A percentile compares a stretch with the other conserved stretches of the same genome.
These are phyloP conservation scores for Microplitis deprimator DNA, from an alignment of 2,888 invertebrate genomes.

Conservation along the genomic window DNA sequence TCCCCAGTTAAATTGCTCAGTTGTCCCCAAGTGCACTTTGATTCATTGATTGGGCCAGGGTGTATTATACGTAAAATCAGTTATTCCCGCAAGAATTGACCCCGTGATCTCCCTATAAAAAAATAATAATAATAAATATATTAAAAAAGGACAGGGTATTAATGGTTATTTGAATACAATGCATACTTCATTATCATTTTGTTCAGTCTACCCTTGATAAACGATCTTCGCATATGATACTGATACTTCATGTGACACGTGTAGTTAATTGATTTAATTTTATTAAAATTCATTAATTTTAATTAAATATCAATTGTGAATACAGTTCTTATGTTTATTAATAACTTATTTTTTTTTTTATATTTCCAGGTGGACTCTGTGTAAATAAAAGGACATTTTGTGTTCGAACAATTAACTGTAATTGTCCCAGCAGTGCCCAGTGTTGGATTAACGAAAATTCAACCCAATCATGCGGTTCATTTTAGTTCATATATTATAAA, in stretches of 20 bases:
- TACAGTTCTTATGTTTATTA: background rate
- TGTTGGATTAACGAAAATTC: too few species aligned
- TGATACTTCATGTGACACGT: slow-evolving; percentile 8
- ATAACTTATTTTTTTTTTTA: background rate
- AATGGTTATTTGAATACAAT: slow-evolving; percentile 65
- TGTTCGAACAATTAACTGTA: background rate
- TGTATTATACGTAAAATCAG: slow-evolving; percentile 17
- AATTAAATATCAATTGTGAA: background rate
- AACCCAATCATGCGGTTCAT: background rate
- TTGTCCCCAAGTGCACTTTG: slow-evolving; percentile 24
- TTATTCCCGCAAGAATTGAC: slow-evolving; percentile 30
- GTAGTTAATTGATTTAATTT: slow-evolving; percentile 1
- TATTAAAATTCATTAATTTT: background rate
- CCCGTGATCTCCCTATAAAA: slow-evolving; percentile 13
- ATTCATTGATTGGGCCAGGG: slow-evolving; percentile 31
- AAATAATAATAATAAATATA: background rate
- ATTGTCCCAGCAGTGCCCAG: too few species aligned
- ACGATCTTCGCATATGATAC: slow-evolving; percentile 7
- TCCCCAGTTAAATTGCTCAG: slow-evolving; percentile 10
- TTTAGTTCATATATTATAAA: background rate
- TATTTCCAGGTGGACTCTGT: background rate
- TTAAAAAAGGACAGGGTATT: slow-evolving; percentile 1
- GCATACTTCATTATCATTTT: slow-evolving; percentile 63
- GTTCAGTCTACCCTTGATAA: slow-evolving; percentile 60
- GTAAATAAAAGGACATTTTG: background rate